Conservation (phyloP, 2,113 vertebrate species). For the Delphinapterus leucas region DNA sequence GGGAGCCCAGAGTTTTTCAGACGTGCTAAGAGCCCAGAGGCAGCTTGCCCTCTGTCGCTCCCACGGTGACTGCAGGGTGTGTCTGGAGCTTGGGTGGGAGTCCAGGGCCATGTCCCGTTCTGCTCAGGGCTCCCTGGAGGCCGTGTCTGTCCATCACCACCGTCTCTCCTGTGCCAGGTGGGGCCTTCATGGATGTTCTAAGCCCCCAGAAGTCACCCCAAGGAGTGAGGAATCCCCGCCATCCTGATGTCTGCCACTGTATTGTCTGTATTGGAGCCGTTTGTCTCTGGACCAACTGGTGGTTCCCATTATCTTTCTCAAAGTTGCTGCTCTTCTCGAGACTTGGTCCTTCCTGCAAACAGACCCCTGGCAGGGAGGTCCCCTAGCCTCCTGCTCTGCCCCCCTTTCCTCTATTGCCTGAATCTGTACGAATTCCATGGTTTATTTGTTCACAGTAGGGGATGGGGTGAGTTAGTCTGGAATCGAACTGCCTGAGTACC, state of each 20-base stretch:
- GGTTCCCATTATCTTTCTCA: not conserved
- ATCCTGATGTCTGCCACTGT: too few relatives aligned
- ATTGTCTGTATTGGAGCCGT: not conserved
- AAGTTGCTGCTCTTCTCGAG: not conserved
- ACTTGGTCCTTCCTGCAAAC: not conserved
- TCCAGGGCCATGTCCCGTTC: fast-evolving
- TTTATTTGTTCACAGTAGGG: not conserved
- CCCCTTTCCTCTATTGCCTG: not conserved
- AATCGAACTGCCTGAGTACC: not conserved
- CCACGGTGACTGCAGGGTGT: not conserved
- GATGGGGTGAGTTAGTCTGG: not conserved
- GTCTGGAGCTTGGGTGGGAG: not conserved
- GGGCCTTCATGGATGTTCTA: not conserved
- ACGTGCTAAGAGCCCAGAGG: not conserved
- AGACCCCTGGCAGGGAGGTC: not conserved
- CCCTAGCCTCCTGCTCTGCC: not conserved
- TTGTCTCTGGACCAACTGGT: not conserved
- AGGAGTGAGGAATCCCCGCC: not conserved
- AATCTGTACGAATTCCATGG: not conserved
- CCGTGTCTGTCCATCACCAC: not conserved
- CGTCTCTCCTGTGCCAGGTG: not conserved
- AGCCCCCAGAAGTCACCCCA: not conserved
- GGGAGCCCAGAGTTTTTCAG: not conserved
- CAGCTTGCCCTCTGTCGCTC: not conserved
- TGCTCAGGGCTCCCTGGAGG: not conserved